A percentile compares a stretch with the other conserved stretches of the same genome.
phyloP scores from a whole-genome alignment of 2,888 invertebrate species.

The Cephus nigrinus region DNA sequence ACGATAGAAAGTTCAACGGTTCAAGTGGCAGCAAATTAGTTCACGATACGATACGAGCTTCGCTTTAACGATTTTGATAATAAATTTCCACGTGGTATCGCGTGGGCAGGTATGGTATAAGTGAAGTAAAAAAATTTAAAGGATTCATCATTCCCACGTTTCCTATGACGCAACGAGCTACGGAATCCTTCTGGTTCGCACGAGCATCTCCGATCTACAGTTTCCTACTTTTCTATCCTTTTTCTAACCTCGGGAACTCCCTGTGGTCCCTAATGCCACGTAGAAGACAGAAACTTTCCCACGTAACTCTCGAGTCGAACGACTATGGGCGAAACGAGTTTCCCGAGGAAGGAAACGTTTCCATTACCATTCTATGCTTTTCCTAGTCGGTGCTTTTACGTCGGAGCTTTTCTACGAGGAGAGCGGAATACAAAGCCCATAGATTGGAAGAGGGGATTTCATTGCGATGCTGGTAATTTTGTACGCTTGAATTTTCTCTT shows the following conservation, averaged over 20 bases:
- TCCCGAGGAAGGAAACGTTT: not conserved
- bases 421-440: not conserved
- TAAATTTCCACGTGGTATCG: not conserved
- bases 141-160: not conserved
- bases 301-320: not conserved
- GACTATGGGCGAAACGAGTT: not conserved
- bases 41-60: not conserved
- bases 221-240: not conserved
- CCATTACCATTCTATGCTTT: not conserved
- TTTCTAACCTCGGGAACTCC: not conserved
- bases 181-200: not conserved
- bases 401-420: not conserved
- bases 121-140: not conserved
- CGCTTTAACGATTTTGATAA: not conserved
- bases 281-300: not conserved
- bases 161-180: not conserved
- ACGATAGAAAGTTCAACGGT: constrained; percentile 3
- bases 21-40: constrained; percentile 29
- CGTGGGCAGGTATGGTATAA: not conserved
- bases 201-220: not conserved
- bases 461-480: not conserved
- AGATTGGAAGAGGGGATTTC: not conserved
- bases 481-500: not conserved
- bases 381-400: not conserved
- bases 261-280: not conserved